Evolutionary conservation across 2,888 invertebrate species (phyloP).

Genomic region (Boloria selene): DNA sequence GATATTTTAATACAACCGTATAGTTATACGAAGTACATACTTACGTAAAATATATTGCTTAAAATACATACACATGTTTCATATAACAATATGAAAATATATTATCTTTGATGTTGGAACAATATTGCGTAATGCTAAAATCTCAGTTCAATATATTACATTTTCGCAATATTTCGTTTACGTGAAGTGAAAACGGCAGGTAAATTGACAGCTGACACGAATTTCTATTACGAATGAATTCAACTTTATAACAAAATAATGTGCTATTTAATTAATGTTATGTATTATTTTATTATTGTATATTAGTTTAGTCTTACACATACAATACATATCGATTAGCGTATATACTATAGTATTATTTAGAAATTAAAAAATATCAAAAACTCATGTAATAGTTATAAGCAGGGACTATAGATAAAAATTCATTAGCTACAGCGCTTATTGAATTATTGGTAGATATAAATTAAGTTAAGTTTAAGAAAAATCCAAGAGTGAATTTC

Average conservation of each 20-base stretch:
- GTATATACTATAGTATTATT: too few species aligned
- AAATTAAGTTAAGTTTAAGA: too few species aligned
- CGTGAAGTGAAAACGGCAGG: constrained; percentile 15
- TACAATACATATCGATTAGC: too few species aligned
- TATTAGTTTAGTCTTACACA: background rate
- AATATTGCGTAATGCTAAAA: constrained; percentile 17
- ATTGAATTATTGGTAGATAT: too few species aligned
- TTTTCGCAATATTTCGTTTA: constrained; percentile 22
- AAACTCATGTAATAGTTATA: too few species aligned
- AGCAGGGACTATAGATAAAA: too few species aligned
- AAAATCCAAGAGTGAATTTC: too few species aligned
- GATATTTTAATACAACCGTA: too few species aligned
- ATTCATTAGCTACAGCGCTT: too few species aligned
- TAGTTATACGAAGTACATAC: too few species aligned
- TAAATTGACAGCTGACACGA: constrained; percentile 22
- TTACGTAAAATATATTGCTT: too few species aligned
- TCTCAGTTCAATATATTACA: constrained; percentile 18
- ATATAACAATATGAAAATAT: constrained; percentile 3
- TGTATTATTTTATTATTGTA: background rate
- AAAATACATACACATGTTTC: background rate
- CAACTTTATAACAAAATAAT: background rate
- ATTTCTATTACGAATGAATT: constrained; percentile 12
- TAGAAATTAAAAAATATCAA: too few species aligned
- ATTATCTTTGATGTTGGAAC: background rate
- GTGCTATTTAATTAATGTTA: background rate